phyloP scores from a whole-genome alignment of 2,113 vertebrate species.

The Osmerus mordax region DNA sequence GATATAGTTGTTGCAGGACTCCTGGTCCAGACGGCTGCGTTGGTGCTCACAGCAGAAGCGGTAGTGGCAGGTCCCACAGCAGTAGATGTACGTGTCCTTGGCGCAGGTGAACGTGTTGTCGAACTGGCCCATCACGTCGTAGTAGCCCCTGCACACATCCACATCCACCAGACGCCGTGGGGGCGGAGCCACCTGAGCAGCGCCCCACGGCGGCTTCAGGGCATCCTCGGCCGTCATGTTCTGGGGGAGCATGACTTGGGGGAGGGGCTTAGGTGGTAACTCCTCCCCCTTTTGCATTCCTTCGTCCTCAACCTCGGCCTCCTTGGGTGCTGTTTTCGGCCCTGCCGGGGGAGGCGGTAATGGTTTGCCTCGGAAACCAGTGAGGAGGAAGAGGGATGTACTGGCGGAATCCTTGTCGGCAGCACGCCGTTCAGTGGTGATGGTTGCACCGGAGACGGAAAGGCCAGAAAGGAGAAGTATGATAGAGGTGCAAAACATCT shows the following conservation, averaged over 20 bases:
- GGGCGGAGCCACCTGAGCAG: slow-evolving; percentile 71
- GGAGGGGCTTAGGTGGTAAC: slow-evolving; percentile 68
- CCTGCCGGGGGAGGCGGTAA: slow-evolving; percentile 31
- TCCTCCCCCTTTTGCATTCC: slow-evolving; percentile 46
- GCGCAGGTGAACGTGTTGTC: slow-evolving; percentile 89
- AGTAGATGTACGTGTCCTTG: slow-evolving; percentile 84
- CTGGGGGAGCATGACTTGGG: slow-evolving; percentile 72
- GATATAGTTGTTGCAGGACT: slow-evolving; percentile 82
- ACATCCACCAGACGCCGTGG: slow-evolving; percentile 75
- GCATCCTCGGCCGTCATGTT: slow-evolving; percentile 68
- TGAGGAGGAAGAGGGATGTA: slow-evolving; percentile 62
- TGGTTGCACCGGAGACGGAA: slow-evolving; percentile 53
- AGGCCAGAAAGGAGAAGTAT: slow-evolving; percentile 54
- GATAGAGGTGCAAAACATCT: slow-evolving; percentile 47
- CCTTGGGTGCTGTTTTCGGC: slow-evolving; percentile 47
- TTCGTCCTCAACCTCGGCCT: slow-evolving; percentile 56
- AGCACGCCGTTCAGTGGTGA: slow-evolving; percentile 39
- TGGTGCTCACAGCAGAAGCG: slow-evolving; percentile 91
- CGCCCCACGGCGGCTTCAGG: slow-evolving; percentile 73
- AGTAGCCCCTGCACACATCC: slow-evolving; percentile 86
- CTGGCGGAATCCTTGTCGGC: slow-evolving; percentile 12
- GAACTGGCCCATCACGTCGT: slow-evolving; percentile 89
- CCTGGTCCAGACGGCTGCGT: slow-evolving; percentile 82
- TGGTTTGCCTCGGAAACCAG: slow-evolving; percentile 48
- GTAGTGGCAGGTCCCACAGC: slow-evolving; percentile 90